Conservation (phyloP, 1,140 invertebrate species). For the Hirudo medicinalis region DNA sequence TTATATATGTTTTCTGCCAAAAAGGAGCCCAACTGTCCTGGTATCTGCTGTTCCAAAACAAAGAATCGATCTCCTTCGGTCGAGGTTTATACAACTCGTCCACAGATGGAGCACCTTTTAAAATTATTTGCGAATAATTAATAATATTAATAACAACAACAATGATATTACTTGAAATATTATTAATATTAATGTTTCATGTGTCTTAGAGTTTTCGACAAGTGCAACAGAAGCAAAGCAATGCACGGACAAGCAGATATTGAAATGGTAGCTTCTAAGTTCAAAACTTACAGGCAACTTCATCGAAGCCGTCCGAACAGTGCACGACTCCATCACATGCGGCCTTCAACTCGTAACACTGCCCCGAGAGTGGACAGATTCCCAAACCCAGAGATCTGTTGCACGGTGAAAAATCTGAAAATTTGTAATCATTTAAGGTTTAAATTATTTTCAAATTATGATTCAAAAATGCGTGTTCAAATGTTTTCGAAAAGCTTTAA, state of each 20-base stretch:
- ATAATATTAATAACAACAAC: no score
- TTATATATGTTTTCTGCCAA: slow-evolving; percentile 15
- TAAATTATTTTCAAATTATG: no score
- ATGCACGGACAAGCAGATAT: not conserved
- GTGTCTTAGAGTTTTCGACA: not conserved
- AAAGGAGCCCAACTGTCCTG: slow-evolving; percentile 18
- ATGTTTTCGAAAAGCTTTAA: no score
- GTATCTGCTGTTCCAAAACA: slow-evolving; percentile 20
- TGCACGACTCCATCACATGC: slow-evolving; percentile 19
- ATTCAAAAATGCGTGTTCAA: no score
- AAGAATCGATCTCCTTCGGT: slow-evolving; percentile 11
- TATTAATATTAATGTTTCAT: no score
- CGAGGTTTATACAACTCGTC: slow-evolving; percentile 12
- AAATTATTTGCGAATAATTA: not conserved
- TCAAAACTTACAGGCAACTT: slow-evolving; percentile 17
- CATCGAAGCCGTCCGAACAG: slow-evolving; percentile 20
- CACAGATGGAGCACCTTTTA: not conserved
- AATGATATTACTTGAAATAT: no score
- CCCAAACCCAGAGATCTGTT: slow-evolving; percentile 18
- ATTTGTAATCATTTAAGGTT: no score
- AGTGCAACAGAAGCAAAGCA: not conserved
- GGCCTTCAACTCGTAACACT: slow-evolving; percentile 17
- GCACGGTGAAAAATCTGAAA: slow-evolving; percentile 16
- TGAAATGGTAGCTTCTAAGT: not conserved
- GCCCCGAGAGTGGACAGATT: slow-evolving; percentile 10